phyloP scores from a whole-genome alignment of 1,140 invertebrate species.

The Psilanteris sp. region DNA sequence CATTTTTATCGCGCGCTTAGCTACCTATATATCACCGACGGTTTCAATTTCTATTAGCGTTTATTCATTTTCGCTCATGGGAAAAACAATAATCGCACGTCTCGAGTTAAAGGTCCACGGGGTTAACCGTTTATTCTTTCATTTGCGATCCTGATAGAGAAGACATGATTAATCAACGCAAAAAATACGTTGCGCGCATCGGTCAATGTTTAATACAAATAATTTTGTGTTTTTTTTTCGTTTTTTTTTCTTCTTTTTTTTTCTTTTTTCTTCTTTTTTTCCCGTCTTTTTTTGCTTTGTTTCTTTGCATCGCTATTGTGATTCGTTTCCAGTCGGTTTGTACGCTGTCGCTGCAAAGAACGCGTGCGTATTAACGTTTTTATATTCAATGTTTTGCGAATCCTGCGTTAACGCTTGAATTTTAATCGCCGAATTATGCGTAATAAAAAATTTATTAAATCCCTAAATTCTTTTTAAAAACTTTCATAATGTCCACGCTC shows the following conservation, averaged over 20 bases:
- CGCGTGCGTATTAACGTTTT: not conserved
- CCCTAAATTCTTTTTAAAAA: conserved; percentile 11
- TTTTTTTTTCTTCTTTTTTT: no score
- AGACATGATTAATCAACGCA: no score
- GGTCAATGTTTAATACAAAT: no score
- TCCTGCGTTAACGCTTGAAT: not conserved
- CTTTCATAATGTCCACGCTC: conserved; percentile 10
- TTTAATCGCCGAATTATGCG: conserved; percentile 17
- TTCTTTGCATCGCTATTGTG: no score
- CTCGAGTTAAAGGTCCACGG: conserved; percentile 8
- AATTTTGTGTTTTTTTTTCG: no score
- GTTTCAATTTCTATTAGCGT: conserved; percentile 40
- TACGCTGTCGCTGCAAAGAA: no score
- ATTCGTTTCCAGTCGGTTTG: no score
- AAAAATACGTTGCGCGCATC: no score
- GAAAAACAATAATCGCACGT: conserved; percentile 33
- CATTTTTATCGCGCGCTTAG: conserved; percentile 8
- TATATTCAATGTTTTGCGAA: not conserved
- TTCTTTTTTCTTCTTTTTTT: no score
- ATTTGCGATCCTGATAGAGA: not conserved
- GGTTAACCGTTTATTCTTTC: conserved; percentile 21
- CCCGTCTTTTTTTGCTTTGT: no score
- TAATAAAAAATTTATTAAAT: conserved; percentile 23
- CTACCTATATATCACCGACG: conserved; percentile 21
- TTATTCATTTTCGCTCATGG: conserved; percentile 37